Conservation (phyloP, 2,888 invertebrate species). For the Monochamus alternatus region DNA sequence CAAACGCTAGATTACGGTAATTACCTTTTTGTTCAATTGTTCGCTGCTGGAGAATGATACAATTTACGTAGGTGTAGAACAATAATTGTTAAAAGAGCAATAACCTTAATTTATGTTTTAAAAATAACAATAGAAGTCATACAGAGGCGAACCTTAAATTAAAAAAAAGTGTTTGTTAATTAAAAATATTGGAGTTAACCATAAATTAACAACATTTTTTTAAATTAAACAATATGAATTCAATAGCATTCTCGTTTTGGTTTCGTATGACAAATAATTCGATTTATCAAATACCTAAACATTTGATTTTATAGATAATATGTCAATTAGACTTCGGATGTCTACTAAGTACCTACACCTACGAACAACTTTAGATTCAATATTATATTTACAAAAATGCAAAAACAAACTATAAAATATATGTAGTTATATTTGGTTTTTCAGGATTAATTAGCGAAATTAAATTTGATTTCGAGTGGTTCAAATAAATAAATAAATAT, state of each 20-base stretch:
- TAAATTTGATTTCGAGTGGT: too few relatives aligned
- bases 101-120: slow-evolving; percentile 5
- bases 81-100: slow-evolving; percentile 26
- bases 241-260: not conserved
- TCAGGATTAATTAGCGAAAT: too few relatives aligned
- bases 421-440: too few relatives aligned
- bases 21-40: slow-evolving; percentile 17
- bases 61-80: slow-evolving; percentile 25
- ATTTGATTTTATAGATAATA: too few relatives aligned
- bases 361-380: too few relatives aligned
- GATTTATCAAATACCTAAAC: too few relatives aligned
- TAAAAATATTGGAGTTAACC: not conserved
- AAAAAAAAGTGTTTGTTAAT: slow-evolving; percentile 33
- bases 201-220: not conserved
- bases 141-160: slow-evolving; percentile 35
- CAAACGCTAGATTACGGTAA: slow-evolving; percentile 13
- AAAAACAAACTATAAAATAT: too few relatives aligned
- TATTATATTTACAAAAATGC: too few relatives aligned
- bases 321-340: too few relatives aligned
- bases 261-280: too few relatives aligned
- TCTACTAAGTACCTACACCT: too few relatives aligned
- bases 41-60: slow-evolving; percentile 3
- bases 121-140: slow-evolving; percentile 8
- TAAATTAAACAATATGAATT: not conserved
- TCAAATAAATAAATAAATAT: too few relatives aligned